Evolutionary conservation across 2,888 invertebrate species (phyloP).

Genomic region (Drosophila atripex): DNA sequence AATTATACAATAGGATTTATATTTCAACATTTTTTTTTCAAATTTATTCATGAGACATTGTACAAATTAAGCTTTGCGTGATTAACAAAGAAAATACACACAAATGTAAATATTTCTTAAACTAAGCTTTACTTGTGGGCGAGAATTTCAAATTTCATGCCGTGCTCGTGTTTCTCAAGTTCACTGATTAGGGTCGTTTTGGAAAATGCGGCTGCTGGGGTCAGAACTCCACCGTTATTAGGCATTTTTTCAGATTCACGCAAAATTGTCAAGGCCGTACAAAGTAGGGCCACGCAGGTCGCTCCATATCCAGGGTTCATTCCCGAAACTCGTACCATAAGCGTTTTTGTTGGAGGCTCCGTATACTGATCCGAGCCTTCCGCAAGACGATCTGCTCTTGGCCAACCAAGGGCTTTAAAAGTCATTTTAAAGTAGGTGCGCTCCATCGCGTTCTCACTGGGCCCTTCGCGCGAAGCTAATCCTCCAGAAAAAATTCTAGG

Average conservation of each 20-base stretch:
- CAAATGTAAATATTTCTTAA: too few relatives aligned
- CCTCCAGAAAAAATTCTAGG: conserved; percentile 90
- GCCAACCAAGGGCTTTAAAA: conserved; percentile 92
- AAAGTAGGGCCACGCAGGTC: conserved; percentile 89
- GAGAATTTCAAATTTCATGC: conserved; percentile 88
- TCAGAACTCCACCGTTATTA: conserved; percentile 92
- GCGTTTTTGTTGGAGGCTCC: conserved; percentile 87
- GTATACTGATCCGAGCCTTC: conserved; percentile 85
- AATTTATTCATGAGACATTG: too few relatives aligned
- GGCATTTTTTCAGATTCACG: conserved; percentile 91
- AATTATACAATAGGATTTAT: too few relatives aligned
- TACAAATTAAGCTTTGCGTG: too few relatives aligned
- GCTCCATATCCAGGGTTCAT: conserved; percentile 89
- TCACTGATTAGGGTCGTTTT: conserved; percentile 91
- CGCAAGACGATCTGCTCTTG: conserved; percentile 85
- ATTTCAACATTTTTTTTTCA: too few relatives aligned
- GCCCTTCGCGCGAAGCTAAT: conserved; percentile 87
- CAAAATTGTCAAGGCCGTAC: conserved; percentile 90
- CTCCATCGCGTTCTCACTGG: conserved; percentile 86
- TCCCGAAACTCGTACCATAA: conserved; percentile 87
- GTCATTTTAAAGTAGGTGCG: conserved; percentile 87
- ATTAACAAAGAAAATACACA: too few relatives aligned
- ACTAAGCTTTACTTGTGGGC: conserved; percentile 73
- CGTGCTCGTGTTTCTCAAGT: conserved; percentile 87
- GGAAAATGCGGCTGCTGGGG: conserved; percentile 93